phyloP scores from a whole-genome alignment of 2,888 invertebrate genomes.

The Prostheceraeus crozeri region DNA sequence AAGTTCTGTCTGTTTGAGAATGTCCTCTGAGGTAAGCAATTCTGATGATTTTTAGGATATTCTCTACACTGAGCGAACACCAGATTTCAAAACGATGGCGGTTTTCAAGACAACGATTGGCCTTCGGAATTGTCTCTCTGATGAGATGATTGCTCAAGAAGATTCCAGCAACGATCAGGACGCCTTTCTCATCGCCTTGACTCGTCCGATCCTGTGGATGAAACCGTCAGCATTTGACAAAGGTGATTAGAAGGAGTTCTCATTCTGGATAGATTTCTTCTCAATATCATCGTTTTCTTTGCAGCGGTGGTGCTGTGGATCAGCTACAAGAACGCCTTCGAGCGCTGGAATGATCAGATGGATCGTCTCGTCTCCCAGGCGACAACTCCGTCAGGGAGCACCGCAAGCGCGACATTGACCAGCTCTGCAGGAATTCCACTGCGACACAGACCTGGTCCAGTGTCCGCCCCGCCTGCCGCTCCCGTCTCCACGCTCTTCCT shows the following conservation, averaged over 20 bases:
- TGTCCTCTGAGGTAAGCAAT: too few relatives aligned
- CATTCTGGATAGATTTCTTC: not conserved
- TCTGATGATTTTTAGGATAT: constrained; percentile 67
- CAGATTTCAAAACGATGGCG: constrained; percentile 93
- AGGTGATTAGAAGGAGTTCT: constrained; percentile 56
- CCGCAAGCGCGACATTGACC: not conserved
- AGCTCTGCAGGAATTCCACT: not conserved
- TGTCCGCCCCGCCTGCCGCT: constrained; percentile 35
- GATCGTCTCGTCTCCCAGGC: constrained; percentile 26
- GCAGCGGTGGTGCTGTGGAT: constrained; percentile 82
- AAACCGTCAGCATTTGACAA: constrained; percentile 95
- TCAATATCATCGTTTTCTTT: constrained; percentile 32
- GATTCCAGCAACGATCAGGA: constrained; percentile 61
- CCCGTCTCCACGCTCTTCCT: constrained; percentile 81
- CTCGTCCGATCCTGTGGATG: constrained; percentile 85
- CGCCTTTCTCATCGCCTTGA: constrained; percentile 69
- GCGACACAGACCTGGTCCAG: not conserved
- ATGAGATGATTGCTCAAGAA: constrained; percentile 80
- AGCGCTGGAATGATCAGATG: constrained; percentile 92
- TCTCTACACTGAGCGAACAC: constrained; percentile 90
- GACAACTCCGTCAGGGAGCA: too few relatives aligned
- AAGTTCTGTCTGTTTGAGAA: constrained; percentile 24
- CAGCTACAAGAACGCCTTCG: constrained; percentile 97
- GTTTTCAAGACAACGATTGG: constrained; percentile 92
- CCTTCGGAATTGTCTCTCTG: constrained; percentile 64